Evolutionary conservation across 2,888 invertebrate species (phyloP).

Genomic region (Cantharis nigra): DNA sequence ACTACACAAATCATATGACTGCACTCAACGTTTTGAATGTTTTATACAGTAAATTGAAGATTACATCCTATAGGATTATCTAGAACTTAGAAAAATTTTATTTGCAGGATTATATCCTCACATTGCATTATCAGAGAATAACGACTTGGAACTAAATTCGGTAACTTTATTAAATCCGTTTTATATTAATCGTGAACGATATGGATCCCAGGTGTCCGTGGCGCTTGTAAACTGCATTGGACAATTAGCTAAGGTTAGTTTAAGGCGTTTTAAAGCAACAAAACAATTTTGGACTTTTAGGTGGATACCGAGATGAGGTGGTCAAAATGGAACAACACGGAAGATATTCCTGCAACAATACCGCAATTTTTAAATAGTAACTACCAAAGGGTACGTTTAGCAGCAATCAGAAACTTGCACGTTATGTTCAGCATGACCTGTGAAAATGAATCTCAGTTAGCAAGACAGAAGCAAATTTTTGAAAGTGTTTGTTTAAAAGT

Average conservation of each 20-base stretch:
- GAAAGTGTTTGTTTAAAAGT: constrained; percentile 45
- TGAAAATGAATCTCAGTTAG: constrained; percentile 10
- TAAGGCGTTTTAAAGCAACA: constrained; percentile 12
- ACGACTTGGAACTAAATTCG: constrained; percentile 22
- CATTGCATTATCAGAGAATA: constrained; percentile 31
- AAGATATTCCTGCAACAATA: constrained; percentile 38
- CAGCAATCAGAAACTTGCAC: constrained; percentile 51
- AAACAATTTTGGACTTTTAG: constrained; percentile 21
- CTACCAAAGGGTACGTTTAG: constrained; percentile 54
- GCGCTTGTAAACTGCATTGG: constrained; percentile 54
- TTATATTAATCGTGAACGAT: constrained; percentile 41
- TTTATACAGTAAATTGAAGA: constrained; percentile 38
- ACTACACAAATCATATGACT: constrained; percentile 46
- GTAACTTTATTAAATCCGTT: constrained; percentile 43
- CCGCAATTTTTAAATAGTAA: constrained; percentile 50
- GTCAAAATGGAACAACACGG: constrained; percentile 38
- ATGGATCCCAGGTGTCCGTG: constrained; percentile 52
- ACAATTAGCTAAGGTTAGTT: constrained; percentile 49
- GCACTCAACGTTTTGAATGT: constrained; percentile 47
- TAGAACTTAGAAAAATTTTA: neutral
- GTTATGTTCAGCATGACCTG: constrained; percentile 43
- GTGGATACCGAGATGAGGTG: constrained; percentile 43
- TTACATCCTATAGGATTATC: too few species aligned
- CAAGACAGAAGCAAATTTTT: constrained; percentile 47
- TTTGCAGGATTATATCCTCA: constrained; percentile 43